These are phyloP conservation scores for Oncorhynchus nerka DNA, from an alignment of 2,113 vertebrate genomes.

Conservation along the genomic window DNA sequence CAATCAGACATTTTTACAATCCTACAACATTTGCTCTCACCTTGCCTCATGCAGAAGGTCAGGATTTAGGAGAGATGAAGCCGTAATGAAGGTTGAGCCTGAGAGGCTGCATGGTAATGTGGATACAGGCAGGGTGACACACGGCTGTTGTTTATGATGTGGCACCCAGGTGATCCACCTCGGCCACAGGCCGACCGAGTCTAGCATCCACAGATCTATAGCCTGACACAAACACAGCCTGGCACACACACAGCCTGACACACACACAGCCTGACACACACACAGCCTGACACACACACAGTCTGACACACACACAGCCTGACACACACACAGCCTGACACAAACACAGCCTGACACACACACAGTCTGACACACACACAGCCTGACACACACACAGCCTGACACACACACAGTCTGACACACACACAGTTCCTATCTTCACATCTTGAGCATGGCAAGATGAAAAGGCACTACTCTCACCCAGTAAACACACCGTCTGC, in stretches of 20 bases:
- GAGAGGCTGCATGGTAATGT: conserved; percentile 66
- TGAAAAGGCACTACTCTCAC: no score
- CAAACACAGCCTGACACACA: no score
- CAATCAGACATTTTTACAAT: conserved; percentile 19
- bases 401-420: no score
- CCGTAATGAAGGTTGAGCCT: conserved; percentile 54
- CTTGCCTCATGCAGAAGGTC: conserved; percentile 53
- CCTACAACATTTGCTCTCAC: conserved; percentile 43
- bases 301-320: no score
- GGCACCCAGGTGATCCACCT: conserved; percentile 68
- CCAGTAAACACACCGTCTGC: no score
- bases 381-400: no score
- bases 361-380: conserved; percentile 25
- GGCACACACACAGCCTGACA: conserved; percentile 14
- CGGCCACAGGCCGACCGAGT: conserved; percentile 64
- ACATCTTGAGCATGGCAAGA: no score
- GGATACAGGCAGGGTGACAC: conserved; percentile 59
- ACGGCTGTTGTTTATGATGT: conserved; percentile 74
- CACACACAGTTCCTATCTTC: no score
- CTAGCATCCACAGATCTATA: conserved; percentile 77
- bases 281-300: no score
- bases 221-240: no score
- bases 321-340: conserved; percentile 14
- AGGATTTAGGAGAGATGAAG: conserved; percentile 56
- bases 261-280: no score